Conservation (phyloP, 2,113 vertebrate species). For the Petrocephalus microphthalmus region DNA sequence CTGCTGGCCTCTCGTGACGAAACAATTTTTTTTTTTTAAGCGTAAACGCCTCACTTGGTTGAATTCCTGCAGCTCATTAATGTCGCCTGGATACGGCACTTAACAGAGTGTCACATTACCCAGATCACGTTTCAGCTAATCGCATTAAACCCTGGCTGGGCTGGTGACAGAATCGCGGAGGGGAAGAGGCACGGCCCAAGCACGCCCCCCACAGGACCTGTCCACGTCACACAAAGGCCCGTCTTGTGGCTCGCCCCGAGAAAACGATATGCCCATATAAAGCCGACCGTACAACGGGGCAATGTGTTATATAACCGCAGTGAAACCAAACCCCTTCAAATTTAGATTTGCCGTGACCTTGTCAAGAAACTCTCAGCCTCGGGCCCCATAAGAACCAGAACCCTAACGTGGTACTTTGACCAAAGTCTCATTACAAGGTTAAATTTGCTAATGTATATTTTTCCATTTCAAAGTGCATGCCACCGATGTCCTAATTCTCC, state of each 20-base stretch:
- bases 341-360: slow-evolving; percentile 21
- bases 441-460: neutral
- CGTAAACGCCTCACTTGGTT: slow-evolving; percentile 5
- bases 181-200: neutral
- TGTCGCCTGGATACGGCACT: slow-evolving; percentile 22
- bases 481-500: neutral
- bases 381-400: neutral
- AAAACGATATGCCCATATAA: slow-evolving; percentile 38
- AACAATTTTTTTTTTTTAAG: slow-evolving; percentile 20
- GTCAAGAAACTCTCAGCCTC: slow-evolving; percentile 17
- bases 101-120: slow-evolving; percentile 28
- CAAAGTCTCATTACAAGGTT: neutral
- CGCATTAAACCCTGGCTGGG: slow-evolving; percentile 25
- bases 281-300: slow-evolving; percentile 13
- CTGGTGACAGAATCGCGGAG: neutral
- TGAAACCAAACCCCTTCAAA: slow-evolving; percentile 20
- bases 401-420: neutral
- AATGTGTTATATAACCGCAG: slow-evolving; percentile 17
- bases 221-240: slow-evolving; percentile 24
- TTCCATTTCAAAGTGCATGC: neutral
- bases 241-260: slow-evolving; percentile 26
- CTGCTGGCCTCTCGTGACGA: slow-evolving; percentile 7
- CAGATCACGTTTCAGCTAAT: slow-evolving; percentile 26
- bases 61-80: slow-evolving; percentile 25
- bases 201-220: neutral